Conservation (phyloP, 2,888 invertebrate genomes). For the Pristionchus exspectatus region DNA sequence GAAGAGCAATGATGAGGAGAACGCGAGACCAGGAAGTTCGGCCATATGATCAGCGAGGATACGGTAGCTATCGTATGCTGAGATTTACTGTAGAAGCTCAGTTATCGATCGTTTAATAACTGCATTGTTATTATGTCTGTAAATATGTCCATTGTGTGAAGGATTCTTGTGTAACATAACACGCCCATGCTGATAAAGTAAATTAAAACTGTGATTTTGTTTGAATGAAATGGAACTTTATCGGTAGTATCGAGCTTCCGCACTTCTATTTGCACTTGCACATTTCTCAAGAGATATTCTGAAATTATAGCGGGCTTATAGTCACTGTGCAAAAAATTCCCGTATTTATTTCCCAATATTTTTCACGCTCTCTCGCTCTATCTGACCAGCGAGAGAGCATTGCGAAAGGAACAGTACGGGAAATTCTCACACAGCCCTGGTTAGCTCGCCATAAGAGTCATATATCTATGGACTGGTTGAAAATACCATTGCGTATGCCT, state of each 20-base stretch:
- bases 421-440: neutral
- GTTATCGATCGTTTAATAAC: neutral
- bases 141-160: neutral
- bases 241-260: neutral
- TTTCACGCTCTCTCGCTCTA: neutral
- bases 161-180: neutral
- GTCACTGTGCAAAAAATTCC: neutral
- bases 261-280: neutral
- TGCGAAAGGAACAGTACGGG: neutral
- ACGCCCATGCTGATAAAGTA: neutral
- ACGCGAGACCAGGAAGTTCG: conserved; percentile 18
- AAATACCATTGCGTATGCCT: too few relatives aligned
- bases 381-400: too few relatives aligned
- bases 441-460: neutral
- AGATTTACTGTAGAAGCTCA: neutral
- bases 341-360: neutral
- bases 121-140: neutral
- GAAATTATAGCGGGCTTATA: neutral
- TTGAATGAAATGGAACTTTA: neutral
- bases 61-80: neutral
- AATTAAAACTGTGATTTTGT: neutral
- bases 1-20: conserved; percentile 26
- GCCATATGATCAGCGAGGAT: neutral
- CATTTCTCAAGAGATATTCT: neutral
- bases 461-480: neutral